A percentile compares a stretch with the other conserved stretches of the same genome.
phyloP scores from a whole-genome alignment of 2,797 vertebrate genomes.

The Uromys caudimaculatus region DNA sequence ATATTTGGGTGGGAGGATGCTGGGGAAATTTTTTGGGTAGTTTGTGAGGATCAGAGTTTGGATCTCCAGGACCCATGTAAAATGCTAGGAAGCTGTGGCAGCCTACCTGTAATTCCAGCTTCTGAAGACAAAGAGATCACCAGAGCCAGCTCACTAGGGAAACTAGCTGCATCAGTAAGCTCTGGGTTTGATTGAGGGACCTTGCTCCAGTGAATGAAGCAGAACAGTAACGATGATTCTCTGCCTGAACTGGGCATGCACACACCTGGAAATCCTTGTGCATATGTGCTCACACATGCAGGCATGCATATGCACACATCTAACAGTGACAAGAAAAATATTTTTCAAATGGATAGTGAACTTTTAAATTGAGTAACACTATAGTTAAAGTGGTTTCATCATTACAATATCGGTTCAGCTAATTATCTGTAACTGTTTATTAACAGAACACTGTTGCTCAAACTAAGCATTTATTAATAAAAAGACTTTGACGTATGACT shows the following conservation, averaged over 20 bases:
- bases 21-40: background rate
- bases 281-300: background rate
- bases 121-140: background rate
- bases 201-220: background rate
- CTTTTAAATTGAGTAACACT: constrained; percentile 13
- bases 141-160: background rate
- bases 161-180: background rate
- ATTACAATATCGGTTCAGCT: background rate
- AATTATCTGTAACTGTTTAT: constrained; percentile 35
- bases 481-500: background rate
- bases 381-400: constrained; percentile 19
- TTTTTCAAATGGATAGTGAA: background rate
- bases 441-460: background rate
- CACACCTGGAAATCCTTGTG: too few relatives aligned
- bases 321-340: background rate
- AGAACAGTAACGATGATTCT: background rate
- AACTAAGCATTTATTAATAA: background rate
- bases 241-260: background rate
- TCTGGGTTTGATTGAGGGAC: background rate
- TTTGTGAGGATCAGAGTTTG: background rate
- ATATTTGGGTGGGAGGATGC: background rate
- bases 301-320: background rate
- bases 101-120: background rate
- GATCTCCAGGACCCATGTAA: background rate
- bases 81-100: background rate